These are phyloP conservation scores for Drosophila nigrodunni DNA, from an alignment of 1,140 invertebrate genomes.

Conservation along the genomic window DNA sequence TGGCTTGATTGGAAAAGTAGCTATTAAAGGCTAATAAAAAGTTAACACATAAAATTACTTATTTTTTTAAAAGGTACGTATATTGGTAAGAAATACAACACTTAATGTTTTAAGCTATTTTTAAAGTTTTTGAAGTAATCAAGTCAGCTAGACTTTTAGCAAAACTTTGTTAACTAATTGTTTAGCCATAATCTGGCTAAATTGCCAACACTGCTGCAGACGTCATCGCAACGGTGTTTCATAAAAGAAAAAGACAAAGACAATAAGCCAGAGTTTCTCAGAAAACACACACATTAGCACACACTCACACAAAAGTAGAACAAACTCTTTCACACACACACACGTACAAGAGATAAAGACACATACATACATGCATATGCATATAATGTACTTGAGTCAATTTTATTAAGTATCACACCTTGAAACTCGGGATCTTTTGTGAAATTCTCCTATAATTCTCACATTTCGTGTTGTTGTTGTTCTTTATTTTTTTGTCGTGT, in stretches of 20 bases:
- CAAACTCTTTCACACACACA: slow-evolving; percentile 38
- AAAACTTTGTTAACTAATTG: too few species aligned
- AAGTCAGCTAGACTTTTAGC: too few species aligned
- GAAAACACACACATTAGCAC: slow-evolving; percentile 32
- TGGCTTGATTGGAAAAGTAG: too few species aligned
- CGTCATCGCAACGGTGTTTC: too few species aligned
- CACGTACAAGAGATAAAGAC: background rate
- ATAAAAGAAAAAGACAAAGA: slow-evolving; percentile 32
- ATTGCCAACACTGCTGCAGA: too few species aligned
- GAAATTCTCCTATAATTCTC: slow-evolving; percentile 67
- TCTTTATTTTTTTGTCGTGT: slow-evolving; percentile 14
- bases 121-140: too few species aligned
- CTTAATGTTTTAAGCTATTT: too few species aligned
- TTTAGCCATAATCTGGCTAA: too few species aligned
- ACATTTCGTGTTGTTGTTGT: slow-evolving; percentile 66
- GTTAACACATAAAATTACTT: background rate
- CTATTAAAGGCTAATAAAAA: background rate
- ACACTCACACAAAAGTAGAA: slow-evolving; percentile 52
- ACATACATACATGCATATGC: slow-evolving; percentile 1
- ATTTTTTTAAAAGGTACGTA: too few species aligned
- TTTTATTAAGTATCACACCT: slow-evolving; percentile 70
- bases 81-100: too few species aligned
- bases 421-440: slow-evolving; percentile 39
- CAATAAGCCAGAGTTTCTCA: slow-evolving; percentile 71
- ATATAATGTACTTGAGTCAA: slow-evolving; percentile 13